Evolutionary conservation across 2,888 invertebrate genomes (phyloP), one percentile per base, ranked within the genome.

Genomic region (Acanthosepion pharaonis): DNA sequence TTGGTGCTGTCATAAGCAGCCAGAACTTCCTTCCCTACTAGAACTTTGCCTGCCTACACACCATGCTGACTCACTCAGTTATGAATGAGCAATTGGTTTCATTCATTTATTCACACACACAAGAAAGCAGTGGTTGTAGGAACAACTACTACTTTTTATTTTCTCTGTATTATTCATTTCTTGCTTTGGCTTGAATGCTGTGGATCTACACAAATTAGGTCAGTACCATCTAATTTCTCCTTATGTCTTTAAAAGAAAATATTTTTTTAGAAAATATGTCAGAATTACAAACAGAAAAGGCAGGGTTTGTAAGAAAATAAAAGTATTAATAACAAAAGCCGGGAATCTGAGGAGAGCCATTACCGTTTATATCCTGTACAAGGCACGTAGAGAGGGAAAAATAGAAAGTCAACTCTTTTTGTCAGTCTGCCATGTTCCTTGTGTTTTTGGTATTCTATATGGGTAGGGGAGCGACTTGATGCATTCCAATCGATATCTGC

Each of bases 41-140:
- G 78, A 78, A n/a, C 78, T 78, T n/a, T 78, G n/a, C 78, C n/a
- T 78, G n/a, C 78, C n/a, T 78, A 78, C 78, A 78, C 78, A n/a
- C 78, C 4, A n/a, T 11, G 78, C 78, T 78, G 78, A 78, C 78
- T 78, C 78, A 78, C n/a, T n/a, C 59, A 25, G 59, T 78, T 78
- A 78, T 78, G 78, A 78, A 78, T 78, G 78, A 78, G 78, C 78
- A 78, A 78, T 78, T 20, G 15, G 78, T n/a, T 78, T 78, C 78
- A 78, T 78, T 78, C 78, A 78, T 78, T 78, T 23, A 15, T 78
- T 78, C 92, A 48, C 49, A 78, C n/a, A n/a, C 78, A 78, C 78
- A n/a, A 33, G 78, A 33, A 78, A 78, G 78, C 78, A 78, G 48
- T 78, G 78, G 78, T 33, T 78, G 78, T 11, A n/a, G n/a, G 78